Evolutionary conservation across 2,888 invertebrate species (phyloP).

Genomic region (Pegoplata infirma): DNA sequence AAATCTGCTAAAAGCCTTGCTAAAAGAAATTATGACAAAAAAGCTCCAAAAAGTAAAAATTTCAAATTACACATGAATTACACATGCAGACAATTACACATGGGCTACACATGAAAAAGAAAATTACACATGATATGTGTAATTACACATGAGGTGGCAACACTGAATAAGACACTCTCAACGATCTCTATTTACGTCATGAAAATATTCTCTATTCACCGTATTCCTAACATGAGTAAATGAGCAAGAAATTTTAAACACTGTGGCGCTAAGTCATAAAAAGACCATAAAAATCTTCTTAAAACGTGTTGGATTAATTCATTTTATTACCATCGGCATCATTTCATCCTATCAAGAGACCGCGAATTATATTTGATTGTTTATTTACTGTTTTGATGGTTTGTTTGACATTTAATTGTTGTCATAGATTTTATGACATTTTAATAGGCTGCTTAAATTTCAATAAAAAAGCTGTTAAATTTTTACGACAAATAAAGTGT

Average conservation of each 20-base stretch:
- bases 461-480: conserved; percentile 68
- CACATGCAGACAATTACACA: too few species aligned
- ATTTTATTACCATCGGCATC: conserved; percentile 38
- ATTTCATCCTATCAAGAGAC: conserved; percentile 65
- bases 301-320: conserved; percentile 36
- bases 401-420: conserved; percentile 70
- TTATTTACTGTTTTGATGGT: conserved; percentile 66
- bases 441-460: conserved; percentile 63
- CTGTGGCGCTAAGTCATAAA: conserved; percentile 77
- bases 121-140: too few species aligned
- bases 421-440: conserved; percentile 70
- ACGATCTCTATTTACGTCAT: conserved; percentile 10
- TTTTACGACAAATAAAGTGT: conserved; percentile 74
- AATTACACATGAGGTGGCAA: too few species aligned
- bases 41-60: too few species aligned
- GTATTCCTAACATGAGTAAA: not conserved
- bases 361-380: conserved; percentile 69
- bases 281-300: conserved; percentile 71
- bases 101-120: too few species aligned
- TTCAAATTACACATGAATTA: too few species aligned
- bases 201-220: not conserved
- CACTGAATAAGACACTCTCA: too few species aligned
- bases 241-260: conserved; percentile 9
- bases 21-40: too few species aligned
- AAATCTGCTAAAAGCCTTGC: too few species aligned